phyloP scores from a whole-genome alignment of 1,140 invertebrate genomes.

The Drosophila lini region DNA sequence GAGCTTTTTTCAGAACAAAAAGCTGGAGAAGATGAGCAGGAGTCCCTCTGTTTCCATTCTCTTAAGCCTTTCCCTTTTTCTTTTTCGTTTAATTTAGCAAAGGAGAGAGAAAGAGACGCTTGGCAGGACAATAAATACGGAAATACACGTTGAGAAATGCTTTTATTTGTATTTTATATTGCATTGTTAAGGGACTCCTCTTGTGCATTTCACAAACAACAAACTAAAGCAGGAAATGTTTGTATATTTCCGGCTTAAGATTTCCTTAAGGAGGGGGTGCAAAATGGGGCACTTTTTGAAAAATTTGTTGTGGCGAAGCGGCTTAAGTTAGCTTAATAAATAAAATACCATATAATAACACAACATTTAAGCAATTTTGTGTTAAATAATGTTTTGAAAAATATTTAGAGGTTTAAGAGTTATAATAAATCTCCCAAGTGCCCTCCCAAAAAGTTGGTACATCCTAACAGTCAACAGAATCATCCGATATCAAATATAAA shows the following conservation, averaged over 20 bases:
- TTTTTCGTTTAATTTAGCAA: constrained; percentile 17
- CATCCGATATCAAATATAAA: too few relatives aligned
- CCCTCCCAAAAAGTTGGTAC: too few relatives aligned
- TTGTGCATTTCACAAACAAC: constrained; percentile 4
- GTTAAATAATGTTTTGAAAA: too few relatives aligned
- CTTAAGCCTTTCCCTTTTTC: constrained; percentile 15
- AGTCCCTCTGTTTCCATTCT: constrained; percentile 1
- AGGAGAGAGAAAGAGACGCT: not conserved
- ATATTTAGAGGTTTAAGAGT: too few relatives aligned
- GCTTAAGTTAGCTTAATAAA: too few relatives aligned
- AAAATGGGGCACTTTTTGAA: too few relatives aligned
- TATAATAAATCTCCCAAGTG: too few relatives aligned
- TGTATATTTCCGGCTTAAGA: not conserved
- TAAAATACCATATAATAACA: too few relatives aligned
- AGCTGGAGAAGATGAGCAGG: not conserved
- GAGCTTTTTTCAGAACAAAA: constrained; percentile 15
- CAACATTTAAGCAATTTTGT: too few relatives aligned
- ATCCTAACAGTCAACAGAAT: too few relatives aligned
- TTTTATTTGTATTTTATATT: not conserved
- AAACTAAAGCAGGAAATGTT: not conserved
- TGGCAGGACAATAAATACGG: constrained; percentile 7
- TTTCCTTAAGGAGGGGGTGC: too few relatives aligned
- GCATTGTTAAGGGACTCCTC: constrained; percentile 17
- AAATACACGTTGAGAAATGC: constrained; percentile 14
- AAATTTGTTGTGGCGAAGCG: too few relatives aligned